These are phyloP conservation scores for Stramonita haemastoma DNA, from an alignment of 2,888 invertebrate species.

Conservation along the genomic window DNA sequence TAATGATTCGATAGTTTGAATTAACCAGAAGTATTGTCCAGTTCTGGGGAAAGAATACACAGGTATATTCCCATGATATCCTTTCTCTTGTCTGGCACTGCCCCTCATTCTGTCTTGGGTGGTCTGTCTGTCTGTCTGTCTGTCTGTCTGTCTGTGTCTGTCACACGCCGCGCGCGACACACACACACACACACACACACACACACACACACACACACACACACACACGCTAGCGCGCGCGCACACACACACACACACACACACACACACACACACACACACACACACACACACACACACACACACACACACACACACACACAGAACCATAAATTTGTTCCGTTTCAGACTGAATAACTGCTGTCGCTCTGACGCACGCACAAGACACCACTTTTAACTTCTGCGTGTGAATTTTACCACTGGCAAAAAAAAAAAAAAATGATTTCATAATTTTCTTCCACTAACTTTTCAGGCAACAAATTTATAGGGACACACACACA, in stretches of 20 bases:
- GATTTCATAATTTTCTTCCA: too few species aligned
- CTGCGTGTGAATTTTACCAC: too few species aligned
- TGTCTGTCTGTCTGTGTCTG: neutral
- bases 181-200: too few species aligned
- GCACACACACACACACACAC: constrained; percentile 6
- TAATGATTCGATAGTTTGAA: too few species aligned
- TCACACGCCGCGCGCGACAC: too few species aligned
- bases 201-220: neutral
- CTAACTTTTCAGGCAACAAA: too few species aligned
- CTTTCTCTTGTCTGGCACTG: too few species aligned
- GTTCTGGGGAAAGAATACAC: too few species aligned
- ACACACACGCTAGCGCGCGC: neutral
- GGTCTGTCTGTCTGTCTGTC: neutral
- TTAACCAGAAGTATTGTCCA: too few species aligned
- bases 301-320: neutral
- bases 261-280: constrained; percentile 10
- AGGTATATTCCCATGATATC: too few species aligned
- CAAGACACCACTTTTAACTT: too few species aligned
- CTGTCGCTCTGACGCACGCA: neutral
- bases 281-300: constrained; percentile 1
- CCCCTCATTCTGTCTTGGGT: neutral
- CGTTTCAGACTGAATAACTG: neutral
- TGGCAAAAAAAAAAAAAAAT: too few species aligned
- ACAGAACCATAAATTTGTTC: neutral
- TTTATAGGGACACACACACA: neutral